These are phyloP conservation scores for Spodoptera littoralis DNA, from an alignment of 2,888 invertebrate genomes.

Conservation along the genomic window DNA sequence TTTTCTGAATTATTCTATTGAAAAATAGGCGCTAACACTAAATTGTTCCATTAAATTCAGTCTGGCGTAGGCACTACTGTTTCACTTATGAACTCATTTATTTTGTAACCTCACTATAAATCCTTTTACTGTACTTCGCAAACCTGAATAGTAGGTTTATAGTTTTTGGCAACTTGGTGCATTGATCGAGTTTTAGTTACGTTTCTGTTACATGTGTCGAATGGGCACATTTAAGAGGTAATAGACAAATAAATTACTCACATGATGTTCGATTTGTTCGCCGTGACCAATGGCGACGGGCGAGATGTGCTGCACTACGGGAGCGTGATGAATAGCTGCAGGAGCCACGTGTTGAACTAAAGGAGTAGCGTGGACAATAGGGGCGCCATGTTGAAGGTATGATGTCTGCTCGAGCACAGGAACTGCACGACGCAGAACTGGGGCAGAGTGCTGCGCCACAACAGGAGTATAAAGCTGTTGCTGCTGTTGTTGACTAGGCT, in stretches of 20 bases:
- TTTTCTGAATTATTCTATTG: too few species aligned
- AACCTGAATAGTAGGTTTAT: too few species aligned
- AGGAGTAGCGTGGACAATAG: slow-evolving; percentile 57
- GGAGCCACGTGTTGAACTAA: slow-evolving; percentile 42
- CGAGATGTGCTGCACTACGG: slow-evolving; percentile 64
- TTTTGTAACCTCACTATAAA: too few species aligned
- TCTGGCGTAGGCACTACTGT: too few species aligned
- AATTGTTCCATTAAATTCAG: too few species aligned
- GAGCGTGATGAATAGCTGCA: slow-evolving; percentile 51
- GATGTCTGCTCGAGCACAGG: slow-evolving; percentile 56
- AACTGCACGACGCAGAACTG: slow-evolving; percentile 59
- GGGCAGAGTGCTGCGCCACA: slow-evolving; percentile 59
- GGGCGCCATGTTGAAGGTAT: slow-evolving; percentile 56
- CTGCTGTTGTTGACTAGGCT: slow-evolving; percentile 67
- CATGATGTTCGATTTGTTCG: slow-evolving; percentile 71
- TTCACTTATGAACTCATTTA: too few species aligned
- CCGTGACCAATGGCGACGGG: slow-evolving; percentile 67
- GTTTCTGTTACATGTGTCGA: too few species aligned
- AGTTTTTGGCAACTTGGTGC: too few species aligned
- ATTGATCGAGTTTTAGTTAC: too few species aligned
- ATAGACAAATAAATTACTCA: slow-evolving; percentile 60
- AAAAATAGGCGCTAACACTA: too few species aligned
- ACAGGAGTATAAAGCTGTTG: slow-evolving; percentile 62
- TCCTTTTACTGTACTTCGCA: too few species aligned
- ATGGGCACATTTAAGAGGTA: not conserved